Conservation (phyloP, 1,140 invertebrate species). For the Argopecten irradians region DNA sequence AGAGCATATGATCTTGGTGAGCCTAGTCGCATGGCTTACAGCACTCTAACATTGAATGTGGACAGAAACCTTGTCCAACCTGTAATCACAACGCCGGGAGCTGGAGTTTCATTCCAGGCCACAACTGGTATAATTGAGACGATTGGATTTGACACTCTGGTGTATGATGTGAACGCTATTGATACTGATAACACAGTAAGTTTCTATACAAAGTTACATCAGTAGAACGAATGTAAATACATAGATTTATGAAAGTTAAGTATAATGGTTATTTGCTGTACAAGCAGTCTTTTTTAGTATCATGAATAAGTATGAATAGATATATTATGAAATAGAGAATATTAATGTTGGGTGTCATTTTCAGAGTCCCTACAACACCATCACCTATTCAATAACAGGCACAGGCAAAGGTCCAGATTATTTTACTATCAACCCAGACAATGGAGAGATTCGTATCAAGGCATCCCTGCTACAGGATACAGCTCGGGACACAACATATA, state of each 20-base stretch:
- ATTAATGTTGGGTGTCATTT: too few relatives aligned
- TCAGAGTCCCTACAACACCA: slow-evolving; percentile 41
- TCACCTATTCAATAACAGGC: slow-evolving; percentile 41
- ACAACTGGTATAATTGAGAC: slow-evolving; percentile 56
- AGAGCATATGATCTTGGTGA: slow-evolving; percentile 54
- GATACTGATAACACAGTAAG: slow-evolving; percentile 56
- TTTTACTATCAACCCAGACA: slow-evolving; percentile 41
- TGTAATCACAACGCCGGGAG: slow-evolving; percentile 82
- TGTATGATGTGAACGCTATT: slow-evolving; percentile 51
- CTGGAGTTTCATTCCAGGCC: slow-evolving; percentile 31
- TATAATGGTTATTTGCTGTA: too few relatives aligned
- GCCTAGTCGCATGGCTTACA: slow-evolving; percentile 38
- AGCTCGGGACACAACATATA: slow-evolving; percentile 33
- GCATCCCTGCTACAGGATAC: slow-evolving; percentile 40
- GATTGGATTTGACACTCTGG: slow-evolving; percentile 32
- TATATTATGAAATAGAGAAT: too few relatives aligned
- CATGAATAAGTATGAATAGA: too few relatives aligned
- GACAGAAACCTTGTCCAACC: slow-evolving; percentile 85
- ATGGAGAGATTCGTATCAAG: slow-evolving; percentile 49
- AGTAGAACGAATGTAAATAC: too few relatives aligned
- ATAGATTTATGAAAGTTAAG: too few relatives aligned
- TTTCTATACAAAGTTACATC: too few relatives aligned
- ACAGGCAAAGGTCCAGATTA: slow-evolving; percentile 49
- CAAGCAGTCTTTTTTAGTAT: too few relatives aligned
- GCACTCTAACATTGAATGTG: slow-evolving; percentile 86